phyloP scores from a whole-genome alignment of 2,113 vertebrate species.

The Oryzias curvinotus region DNA sequence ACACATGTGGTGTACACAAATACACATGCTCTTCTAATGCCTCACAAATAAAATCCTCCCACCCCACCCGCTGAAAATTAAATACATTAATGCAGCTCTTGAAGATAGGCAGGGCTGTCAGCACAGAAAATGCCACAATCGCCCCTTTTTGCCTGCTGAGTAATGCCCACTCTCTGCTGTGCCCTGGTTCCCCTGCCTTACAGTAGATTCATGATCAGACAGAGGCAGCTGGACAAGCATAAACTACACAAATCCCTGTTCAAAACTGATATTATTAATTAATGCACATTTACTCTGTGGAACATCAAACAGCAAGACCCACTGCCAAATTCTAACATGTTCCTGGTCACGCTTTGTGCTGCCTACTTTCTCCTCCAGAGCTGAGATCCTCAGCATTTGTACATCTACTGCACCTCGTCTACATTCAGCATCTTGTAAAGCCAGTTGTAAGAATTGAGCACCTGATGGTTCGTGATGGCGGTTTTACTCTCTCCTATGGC shows the following conservation, averaged over 20 bases:
- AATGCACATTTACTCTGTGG: conserved; percentile 1
- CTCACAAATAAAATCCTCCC: conserved; percentile 32
- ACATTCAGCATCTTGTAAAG: conserved; percentile 36
- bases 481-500: conserved; percentile 37
- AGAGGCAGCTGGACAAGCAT: conserved; percentile 29
- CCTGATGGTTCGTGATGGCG: conserved; percentile 51
- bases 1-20: conserved; percentile 57
- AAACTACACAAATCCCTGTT: conserved; percentile 24
- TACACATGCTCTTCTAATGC: conserved; percentile 55
- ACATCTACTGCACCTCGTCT: conserved; percentile 45
- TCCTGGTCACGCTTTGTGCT: conserved; percentile 34
- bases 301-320: conserved; percentile 16
- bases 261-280: conserved; percentile 33
- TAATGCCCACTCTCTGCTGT: conserved; percentile 28
- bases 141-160: conserved; percentile 33
- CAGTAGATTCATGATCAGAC: conserved; percentile 18
- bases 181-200: neutral
- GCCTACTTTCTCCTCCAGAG: conserved; percentile 29
- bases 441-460: conserved; percentile 52
- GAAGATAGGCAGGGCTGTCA: conserved; percentile 36
- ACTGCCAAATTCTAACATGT: conserved; percentile 17
- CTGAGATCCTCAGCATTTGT: conserved; percentile 30
- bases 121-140: conserved; percentile 50
- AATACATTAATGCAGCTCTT: conserved; percentile 30
- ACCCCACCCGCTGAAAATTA: conserved; percentile 23